Evolutionary conservation across 2,113 vertebrate genomes (phyloP), one percentile per base, ranked within the genome.

Genomic region (Thymallus thymallus): DNA sequence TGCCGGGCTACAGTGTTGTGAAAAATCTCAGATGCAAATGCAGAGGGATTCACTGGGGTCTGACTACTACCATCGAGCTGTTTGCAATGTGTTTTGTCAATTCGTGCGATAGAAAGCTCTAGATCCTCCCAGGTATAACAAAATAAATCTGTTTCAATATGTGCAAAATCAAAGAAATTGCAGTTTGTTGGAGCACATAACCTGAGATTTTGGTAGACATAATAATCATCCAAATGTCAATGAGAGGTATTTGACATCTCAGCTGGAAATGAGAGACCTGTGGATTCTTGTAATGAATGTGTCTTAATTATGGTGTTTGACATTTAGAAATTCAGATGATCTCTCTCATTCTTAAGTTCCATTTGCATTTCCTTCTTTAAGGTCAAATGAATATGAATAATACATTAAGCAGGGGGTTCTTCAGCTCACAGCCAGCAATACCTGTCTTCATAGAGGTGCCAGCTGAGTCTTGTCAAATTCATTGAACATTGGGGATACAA

Each of bases 331-430:
- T 77, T 88, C 86, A 77, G 72, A 87, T 79, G 80, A 91, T 91
- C 85, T 71, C 76, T 83, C 84, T 74, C 88, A 84, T 86, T 90
- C 90, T 86, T 88, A 86, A 84, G 85, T 80, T 26, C 69, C 72
- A 89, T 92, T 90, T 89, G 89, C 90, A 88, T 90, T 91, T 87
- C 88, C 86, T 86, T 89, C 88, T 90, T 90, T 90, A 90, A 92
- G 91, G 91, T 93, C 91, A 93, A 91, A 87, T 56, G 74, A 80
- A 77, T 80, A 82, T 93, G 89, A 94, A 94, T 94, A 92, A 93
- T 85, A 91, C 85, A 92, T 92, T 76, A 84, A 84, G 89, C 35
- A 41, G 35, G 78, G 84, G 85, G 77, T 82, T 87, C 81, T 91
- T 85, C 84, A 84, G 87, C 88, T 82, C 87, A 77, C 83, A 88